Base-by-base conservation (phyloP, 2,888 invertebrate species). In the Drosophila quinaria region DNA sequence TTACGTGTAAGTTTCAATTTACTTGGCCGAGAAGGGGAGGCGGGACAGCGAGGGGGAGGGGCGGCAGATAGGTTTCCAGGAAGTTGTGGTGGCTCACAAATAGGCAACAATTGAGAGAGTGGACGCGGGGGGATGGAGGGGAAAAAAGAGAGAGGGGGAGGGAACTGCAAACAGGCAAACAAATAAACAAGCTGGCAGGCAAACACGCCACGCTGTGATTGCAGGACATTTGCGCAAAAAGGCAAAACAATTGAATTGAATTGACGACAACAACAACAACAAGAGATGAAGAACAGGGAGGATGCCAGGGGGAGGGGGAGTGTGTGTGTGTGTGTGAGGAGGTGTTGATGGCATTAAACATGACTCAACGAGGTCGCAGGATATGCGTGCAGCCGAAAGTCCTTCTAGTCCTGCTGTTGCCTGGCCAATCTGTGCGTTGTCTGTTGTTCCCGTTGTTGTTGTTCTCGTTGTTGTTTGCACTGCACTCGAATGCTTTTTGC, bases 401-500 rank as follows among this genome's bases (percentile, higher is more conserved):
- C 70, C 74, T 74, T 70, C 74, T 71, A 60, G 52, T 33, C 39
- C 59, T 41, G 47, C 19, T 65, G 60, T 61, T 73, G 64, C 65
- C 68, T 55, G 73, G 74, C 74, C 87, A 83, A 88, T 83, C 87
- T 70, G 68, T 51, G 44, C 54, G 22, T 54, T 65, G 54, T 55
- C 35, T 44, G 39, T 41, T 46, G 41, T 42, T 64, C 37, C 31
- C 31, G 19, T 35, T 41, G 17, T 35, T 41, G 17, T 64, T 25
- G 37, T 42, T 65, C 65, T 42, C 69, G 35, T 42, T 64, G 67
- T 42, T 70, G 89, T 89, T 85, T 85, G 77, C 72, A 61, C 80
- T 86, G 89, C 85, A 89, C 89, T 86, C 66, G 80, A 89, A 87
- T 86, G 85, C 85, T 86, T 86, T 86, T 86, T 86, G 89, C 85